A percentile compares a stretch with the other conserved stretches of the same genome.
Evolutionary conservation across 2,888 invertebrate species (phyloP).

Genomic region (Altica lythri): DNA sequence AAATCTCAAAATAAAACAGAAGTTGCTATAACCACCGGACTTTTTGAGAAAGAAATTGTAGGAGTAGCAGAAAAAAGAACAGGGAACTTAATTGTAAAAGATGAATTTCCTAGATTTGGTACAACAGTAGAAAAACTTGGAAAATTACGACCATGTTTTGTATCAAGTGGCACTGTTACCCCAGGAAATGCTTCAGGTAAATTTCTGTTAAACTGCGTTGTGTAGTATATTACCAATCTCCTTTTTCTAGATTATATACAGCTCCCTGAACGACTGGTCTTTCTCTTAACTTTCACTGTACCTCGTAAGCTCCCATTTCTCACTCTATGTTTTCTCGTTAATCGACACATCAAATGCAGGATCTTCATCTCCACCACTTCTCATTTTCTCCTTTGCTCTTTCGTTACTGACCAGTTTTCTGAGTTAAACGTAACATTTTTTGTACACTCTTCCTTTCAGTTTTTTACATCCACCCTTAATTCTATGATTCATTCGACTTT

Average conservation of each 20-base stretch:
- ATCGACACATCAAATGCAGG: no score
- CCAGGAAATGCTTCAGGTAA: slow-evolving; percentile 77
- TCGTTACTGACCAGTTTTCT: no score
- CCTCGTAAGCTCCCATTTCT: not conserved
- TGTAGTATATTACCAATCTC: no score
- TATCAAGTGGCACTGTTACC: slow-evolving; percentile 70
- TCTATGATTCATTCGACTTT: no score
- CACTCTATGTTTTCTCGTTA: not conserved
- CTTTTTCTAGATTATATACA: no score
- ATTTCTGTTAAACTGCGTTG: not conserved
- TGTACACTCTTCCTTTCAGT: no score
- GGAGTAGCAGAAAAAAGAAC: slow-evolving; percentile 58
- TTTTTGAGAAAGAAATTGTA: slow-evolving; percentile 74
- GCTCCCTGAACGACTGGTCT: no score
- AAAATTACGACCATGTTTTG: slow-evolving; percentile 69
- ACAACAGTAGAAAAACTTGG: slow-evolving; percentile 66
- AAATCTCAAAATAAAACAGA: slow-evolving; percentile 70
- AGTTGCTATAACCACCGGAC: slow-evolving; percentile 64
- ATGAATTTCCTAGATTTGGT: slow-evolving; percentile 72
- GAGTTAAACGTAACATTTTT: no score
- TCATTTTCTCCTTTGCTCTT: no score
- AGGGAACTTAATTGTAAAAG: slow-evolving; percentile 59
- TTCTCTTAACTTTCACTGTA: not conserved
- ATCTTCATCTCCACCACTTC: no score
- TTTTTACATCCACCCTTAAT: no score